Evolutionary conservation across 2,113 vertebrate species (phyloP), one percentile per base, ranked within the genome.

Genomic region (Carassius gibelio): DNA sequence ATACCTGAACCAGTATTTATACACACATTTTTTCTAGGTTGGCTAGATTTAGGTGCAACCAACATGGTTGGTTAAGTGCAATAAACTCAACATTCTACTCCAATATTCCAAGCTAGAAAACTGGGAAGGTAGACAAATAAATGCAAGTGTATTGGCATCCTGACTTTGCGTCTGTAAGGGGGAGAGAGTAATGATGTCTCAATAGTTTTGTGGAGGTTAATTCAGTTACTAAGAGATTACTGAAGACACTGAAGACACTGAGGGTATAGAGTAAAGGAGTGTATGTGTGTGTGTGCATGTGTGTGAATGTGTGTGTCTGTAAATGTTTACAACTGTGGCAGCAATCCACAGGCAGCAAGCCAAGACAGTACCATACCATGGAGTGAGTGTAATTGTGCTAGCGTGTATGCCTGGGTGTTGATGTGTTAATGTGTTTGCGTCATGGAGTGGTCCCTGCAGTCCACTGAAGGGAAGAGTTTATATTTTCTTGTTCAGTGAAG

Each of bases 391-490:
- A 38, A 61, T 57, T 72, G 45, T 76, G 62, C 34, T 14, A n/a
- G n/a, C 17, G 80, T 80, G 89, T 57, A 38, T 30, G 85, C n/a
- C 64, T 85, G 86, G 84, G 85, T 91, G 89, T 61, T 77, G 26
- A 69, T 75, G 38, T 76, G 57, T 55, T 50, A 85, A 81, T 85
- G 75, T 26, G 72, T 80, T 36, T 66, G 42, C 90, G 88, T 91
- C 86, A 91, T 91, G 90, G 89, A 92, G 90, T 91, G 89, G 82
- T 89, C 90, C 89, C 83, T 90, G 86, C 90, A 90, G 91, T 92
- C 92, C 90, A 91, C 85, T 93, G 92, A 92, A 94, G 90, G 88
- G 89, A 85, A 93, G 89, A 91, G 92, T 92, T 88, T 90, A 92
- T 92, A 90, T 93, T 92, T 90, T 90, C 88, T 90, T 91, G 86